Evolutionary conservation across 2,888 invertebrate genomes (phyloP).

Genomic region (Stenurella melanura): DNA sequence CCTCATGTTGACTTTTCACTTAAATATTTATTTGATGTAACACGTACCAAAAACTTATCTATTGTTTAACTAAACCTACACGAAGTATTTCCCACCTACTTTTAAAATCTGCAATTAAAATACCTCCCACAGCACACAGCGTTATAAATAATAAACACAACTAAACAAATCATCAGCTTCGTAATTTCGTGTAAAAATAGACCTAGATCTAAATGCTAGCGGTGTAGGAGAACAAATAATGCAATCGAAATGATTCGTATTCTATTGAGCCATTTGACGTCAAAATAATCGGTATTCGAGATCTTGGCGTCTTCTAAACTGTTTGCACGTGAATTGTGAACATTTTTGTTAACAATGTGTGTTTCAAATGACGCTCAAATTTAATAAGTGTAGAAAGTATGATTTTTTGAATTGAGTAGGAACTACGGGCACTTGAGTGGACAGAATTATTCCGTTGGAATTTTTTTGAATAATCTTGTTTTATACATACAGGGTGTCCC

Average conservation of each 20-base stretch:
- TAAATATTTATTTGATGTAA: neutral
- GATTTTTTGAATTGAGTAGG: no score
- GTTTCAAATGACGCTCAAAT: no score
- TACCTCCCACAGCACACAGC: neutral
- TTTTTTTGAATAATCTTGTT: no score
- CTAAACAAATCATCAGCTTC: neutral
- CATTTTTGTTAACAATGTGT: no score
- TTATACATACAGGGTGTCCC: no score
- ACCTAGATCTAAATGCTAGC: neutral
- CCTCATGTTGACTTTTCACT: neutral
- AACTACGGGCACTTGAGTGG: no score
- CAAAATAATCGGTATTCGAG: no score
- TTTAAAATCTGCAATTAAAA: neutral
- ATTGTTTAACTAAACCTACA: neutral
- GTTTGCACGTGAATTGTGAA: no score
- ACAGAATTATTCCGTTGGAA: no score
- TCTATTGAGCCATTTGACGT: no score
- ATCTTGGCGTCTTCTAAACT: no score
- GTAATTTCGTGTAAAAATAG: neutral
- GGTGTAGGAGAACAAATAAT: neutral
- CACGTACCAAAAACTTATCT: neutral
- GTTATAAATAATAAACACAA: neutral
- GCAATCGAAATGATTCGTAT: neutral
- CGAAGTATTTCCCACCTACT: neutral
- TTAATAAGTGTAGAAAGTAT: no score